Evolutionary conservation across 1,140 invertebrate species (phyloP).

Genomic region (Zaprionus vittiger): DNA sequence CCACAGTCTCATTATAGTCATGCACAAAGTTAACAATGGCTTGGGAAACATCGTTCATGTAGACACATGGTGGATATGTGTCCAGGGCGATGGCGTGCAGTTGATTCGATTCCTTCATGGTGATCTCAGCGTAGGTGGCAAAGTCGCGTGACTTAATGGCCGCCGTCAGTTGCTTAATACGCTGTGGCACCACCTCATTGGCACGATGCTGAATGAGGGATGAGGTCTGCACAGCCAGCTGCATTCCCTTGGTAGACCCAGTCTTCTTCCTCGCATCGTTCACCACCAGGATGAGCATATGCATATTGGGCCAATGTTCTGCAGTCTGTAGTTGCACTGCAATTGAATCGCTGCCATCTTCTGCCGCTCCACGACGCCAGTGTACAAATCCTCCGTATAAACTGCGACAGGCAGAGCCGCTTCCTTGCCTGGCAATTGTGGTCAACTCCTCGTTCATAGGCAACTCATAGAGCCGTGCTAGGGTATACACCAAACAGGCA

Average conservation of each 20-base stretch:
- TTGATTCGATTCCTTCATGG: slow-evolving; percentile 99
- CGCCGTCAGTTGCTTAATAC: slow-evolving; percentile 85
- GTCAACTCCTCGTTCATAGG: slow-evolving; percentile 91
- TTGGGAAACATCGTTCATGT: slow-evolving; percentile 95
- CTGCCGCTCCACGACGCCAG: slow-evolving; percentile 91
- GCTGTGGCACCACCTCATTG: slow-evolving; percentile 89
- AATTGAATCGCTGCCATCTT: slow-evolving; percentile 92
- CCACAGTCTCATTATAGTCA: slow-evolving; percentile 89
- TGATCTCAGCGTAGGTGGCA: slow-evolving; percentile 94
- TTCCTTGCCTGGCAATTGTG: slow-evolving; percentile 93
- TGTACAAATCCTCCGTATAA: slow-evolving; percentile 95
- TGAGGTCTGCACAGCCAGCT: slow-evolving; percentile 92
- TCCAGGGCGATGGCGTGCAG: slow-evolving; percentile 98
- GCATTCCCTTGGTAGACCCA: slow-evolving; percentile 97
- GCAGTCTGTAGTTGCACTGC: slow-evolving; percentile 90
- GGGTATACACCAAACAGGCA: slow-evolving; percentile 92
- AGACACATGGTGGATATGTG: slow-evolving; percentile 96
- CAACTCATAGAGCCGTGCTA: slow-evolving; percentile 91
- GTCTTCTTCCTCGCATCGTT: slow-evolving; percentile 94
- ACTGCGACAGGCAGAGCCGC: slow-evolving; percentile 98
- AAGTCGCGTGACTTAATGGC: slow-evolving; percentile 95
- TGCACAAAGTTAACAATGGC: slow-evolving; percentile 93
- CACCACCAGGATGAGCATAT: slow-evolving; percentile 95
- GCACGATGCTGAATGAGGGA: slow-evolving; percentile 92
- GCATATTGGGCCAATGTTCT: slow-evolving; percentile 95